Evolutionary conservation across 2,797 vertebrate species (phyloP).

Genomic region (Ceyx erithaca): DNA sequence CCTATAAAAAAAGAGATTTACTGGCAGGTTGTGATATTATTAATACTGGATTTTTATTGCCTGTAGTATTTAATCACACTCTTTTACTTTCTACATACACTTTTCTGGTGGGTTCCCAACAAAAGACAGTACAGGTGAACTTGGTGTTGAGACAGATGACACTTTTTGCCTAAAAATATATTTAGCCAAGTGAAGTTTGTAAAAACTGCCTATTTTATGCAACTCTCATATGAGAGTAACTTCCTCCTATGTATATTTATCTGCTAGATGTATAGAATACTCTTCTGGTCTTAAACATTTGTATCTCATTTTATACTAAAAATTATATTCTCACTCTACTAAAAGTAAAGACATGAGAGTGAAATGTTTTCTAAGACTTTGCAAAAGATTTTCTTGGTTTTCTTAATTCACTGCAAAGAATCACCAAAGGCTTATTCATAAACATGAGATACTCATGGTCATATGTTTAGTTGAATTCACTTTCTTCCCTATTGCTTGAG

Average conservation of each 20-base stretch:
- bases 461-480: not conserved
- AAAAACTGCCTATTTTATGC: not conserved
- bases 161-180: not conserved
- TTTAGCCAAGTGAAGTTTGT: not conserved
- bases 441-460: not conserved
- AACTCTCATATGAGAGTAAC: not conserved
- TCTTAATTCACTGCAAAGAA: not conserved
- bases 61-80: constrained; percentile 69
- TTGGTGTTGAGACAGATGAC: constrained; percentile 9
- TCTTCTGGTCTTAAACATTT: constrained; percentile 59
- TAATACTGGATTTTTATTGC: constrained; percentile 76
- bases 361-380: not conserved
- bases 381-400: not conserved
- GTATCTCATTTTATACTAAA: constrained; percentile 56
- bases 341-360: not conserved
- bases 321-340: constrained; percentile 39
- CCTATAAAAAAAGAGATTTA: constrained; percentile 82
- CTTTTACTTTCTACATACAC: constrained; percentile 42
- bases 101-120: constrained; percentile 40
- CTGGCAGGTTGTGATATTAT: constrained; percentile 79
- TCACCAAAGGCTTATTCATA: not conserved
- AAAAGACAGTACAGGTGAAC: constrained; percentile 11
- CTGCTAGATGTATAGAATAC: constrained; percentile 27
- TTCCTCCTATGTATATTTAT: not conserved
- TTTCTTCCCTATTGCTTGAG: constrained; percentile 1